Percentiles rank a stretch among this genome's conserved stretches.
phyloP scores from a whole-genome alignment of 2,113 vertebrate species.

The Dermatemys mawii region DNA sequence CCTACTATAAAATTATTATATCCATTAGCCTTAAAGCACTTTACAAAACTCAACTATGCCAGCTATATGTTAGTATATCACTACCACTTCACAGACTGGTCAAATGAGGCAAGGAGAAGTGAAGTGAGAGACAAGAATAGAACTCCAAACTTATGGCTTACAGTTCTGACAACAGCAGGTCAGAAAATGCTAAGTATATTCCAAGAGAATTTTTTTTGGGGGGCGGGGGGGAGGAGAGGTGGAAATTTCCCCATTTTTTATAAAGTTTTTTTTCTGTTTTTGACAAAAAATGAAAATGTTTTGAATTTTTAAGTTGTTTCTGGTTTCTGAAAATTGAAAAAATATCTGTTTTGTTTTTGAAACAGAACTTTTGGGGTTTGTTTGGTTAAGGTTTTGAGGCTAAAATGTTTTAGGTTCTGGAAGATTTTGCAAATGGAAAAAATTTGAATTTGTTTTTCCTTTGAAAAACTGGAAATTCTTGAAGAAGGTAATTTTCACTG shows the following conservation, averaged over 20 bases:
- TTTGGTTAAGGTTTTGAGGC: neutral
- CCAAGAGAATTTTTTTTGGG: neutral
- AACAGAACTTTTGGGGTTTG: neutral
- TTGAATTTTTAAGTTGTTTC: neutral
- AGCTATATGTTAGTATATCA: conserved; percentile 46
- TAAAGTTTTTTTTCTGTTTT: neutral
- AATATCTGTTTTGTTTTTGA: neutral
- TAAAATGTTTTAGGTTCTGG: neutral
- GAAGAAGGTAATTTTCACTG: neutral
- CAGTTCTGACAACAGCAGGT: neutral
- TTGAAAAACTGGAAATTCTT: neutral
- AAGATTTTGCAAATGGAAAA: neutral
- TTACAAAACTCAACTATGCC: conserved; percentile 45
- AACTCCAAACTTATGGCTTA: conserved; percentile 7
- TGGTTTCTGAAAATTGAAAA: neutral
- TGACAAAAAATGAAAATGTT: neutral
- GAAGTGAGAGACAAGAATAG: neutral
- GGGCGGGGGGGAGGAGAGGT: too few relatives aligned
- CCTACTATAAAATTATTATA: conserved; percentile 41
- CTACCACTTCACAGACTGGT: conserved; percentile 56
- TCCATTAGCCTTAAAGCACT: conserved; percentile 47
- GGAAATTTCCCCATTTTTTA: neutral
- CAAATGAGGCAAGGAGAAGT: neutral
- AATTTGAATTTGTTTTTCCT: neutral
- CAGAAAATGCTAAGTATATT: neutral